These are phyloP conservation scores for Cephus pygmeus DNA, from an alignment of 2,888 invertebrate genomes.

Conservation along the genomic window DNA sequence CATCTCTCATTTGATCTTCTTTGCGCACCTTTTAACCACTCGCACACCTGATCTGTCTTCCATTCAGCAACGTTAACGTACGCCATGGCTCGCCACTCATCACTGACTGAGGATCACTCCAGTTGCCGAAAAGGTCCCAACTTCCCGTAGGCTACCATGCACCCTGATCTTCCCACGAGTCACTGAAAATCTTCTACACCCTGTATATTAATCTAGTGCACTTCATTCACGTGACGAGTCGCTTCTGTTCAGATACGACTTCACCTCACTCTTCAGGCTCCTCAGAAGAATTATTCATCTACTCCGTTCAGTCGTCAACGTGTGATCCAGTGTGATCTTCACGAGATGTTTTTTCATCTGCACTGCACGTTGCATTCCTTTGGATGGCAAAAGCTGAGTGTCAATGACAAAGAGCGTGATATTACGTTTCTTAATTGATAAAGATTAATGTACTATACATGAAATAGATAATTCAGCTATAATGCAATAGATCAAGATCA, in stretches of 20 bases:
- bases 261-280: not conserved
- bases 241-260: not conserved
- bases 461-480: not conserved
- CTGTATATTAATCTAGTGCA: not conserved
- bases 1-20: not conserved
- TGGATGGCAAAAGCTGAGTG: not conserved
- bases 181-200: not conserved
- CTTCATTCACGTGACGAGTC: not conserved
- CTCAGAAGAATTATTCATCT: not conserved
- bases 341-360: not conserved
- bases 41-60: constrained; percentile 90
- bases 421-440: not conserved
- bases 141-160: not conserved
- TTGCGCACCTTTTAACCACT: constrained; percentile 85
- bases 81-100: constrained; percentile 70
- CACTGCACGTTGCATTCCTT: not conserved
- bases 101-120: constrained; percentile 6
- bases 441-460: not conserved
- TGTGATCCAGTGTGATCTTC: not conserved
- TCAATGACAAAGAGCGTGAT: not conserved
- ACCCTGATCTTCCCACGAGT: not conserved
- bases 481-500: not conserved
- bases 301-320: not conserved
- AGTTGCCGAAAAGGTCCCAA: not conserved
- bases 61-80: constrained; percentile 89